Base-by-base conservation (phyloP, 2,797 vertebrate genomes). In the Forpus xanthops region DNA sequence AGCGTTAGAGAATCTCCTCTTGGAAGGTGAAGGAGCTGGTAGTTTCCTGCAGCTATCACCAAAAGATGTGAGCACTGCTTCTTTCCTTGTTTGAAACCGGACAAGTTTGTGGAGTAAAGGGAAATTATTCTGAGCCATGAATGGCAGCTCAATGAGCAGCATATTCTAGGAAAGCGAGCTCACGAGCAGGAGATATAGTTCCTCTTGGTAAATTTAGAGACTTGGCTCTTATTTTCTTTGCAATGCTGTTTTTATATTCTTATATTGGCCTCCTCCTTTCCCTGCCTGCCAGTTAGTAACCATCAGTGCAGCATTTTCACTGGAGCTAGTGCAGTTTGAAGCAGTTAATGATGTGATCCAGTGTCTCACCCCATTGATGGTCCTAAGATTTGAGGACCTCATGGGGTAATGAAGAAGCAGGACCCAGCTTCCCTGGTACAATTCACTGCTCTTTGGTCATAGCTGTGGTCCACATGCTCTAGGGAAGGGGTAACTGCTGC, bases 401-500 rank as follows among this genome's bases (percentile, higher is more conserved):
- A 1, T 30, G 44, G 41, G 8, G 33, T 91, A 30, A 76, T 16
- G 56, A 86, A 93, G 39, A 31, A 35, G 25, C 20, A 53, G 49
- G 24, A 52, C 27, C 3, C 41, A 62, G 47, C 30, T 82, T 79
- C 91, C 39, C 71, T 56, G 44, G 25, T 39, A 11, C 21, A 55
- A 49, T 28, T 33, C 28, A 25, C 45, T 5, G 5, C 78, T 89
- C 55, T 93, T 94, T 6, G 35, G 39, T 66, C 68, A 16, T 58
- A 35, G 31, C 31, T 78, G 41, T 83, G 71, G 67, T 68, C 61
- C 89, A 79, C 86, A 93, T 94, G 82, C 80, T 95, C 84, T 84
- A 79, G 88, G 82, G 85, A 93, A 81, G 27, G 84, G 94, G 80
- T 76, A 95, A 64, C 93, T 93, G 70, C 85, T 75, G 77, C 70